A percentile compares a stretch with the other conserved stretches of the same genome.
These are phyloP conservation scores for Sarcophaga carnaria DNA, from an alignment of 2,888 invertebrate genomes.

Conservation along the genomic window DNA sequence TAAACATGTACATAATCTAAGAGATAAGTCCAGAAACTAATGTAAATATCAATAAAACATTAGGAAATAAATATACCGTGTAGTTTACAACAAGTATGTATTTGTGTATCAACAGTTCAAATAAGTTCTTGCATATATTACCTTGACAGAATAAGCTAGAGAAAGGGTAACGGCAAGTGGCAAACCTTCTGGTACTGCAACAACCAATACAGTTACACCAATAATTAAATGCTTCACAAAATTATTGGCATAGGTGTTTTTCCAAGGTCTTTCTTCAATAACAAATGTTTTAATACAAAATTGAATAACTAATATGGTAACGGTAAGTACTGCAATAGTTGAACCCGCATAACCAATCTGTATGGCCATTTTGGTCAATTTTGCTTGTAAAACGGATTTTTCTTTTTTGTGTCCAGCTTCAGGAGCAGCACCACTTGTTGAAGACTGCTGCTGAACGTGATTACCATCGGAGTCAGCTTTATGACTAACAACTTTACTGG, in stretches of 20 bases:
- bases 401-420: conserved; percentile 90
- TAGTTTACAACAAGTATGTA: not conserved
- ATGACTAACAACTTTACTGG: conserved; percentile 74
- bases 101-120: not conserved
- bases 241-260: conserved; percentile 92
- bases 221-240: conserved; percentile 99
- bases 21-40: not conserved
- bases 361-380: conserved; percentile 98
- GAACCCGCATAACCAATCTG: conserved; percentile 99
- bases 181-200: conserved; percentile 99
- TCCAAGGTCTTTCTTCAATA: conserved; percentile 88
- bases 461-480: conserved; percentile 85
- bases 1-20: not conserved
- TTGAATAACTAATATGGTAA: conserved; percentile 96
- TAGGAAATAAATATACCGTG: not conserved
- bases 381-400: conserved; percentile 99
- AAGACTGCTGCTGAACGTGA: conserved; percentile 83
- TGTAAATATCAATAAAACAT: not conserved
- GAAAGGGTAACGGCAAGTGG: conserved; percentile 99
- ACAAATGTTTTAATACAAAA: conserved; percentile 97
- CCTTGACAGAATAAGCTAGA: conserved; percentile 99
- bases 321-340: conserved; percentile 97
- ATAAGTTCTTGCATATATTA: conserved; percentile 79
- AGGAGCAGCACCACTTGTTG: conserved; percentile 77
- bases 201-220: conserved; percentile 99